phyloP scores from a whole-genome alignment of 2,888 invertebrate genomes.

The Hermodice carunculata region DNA sequence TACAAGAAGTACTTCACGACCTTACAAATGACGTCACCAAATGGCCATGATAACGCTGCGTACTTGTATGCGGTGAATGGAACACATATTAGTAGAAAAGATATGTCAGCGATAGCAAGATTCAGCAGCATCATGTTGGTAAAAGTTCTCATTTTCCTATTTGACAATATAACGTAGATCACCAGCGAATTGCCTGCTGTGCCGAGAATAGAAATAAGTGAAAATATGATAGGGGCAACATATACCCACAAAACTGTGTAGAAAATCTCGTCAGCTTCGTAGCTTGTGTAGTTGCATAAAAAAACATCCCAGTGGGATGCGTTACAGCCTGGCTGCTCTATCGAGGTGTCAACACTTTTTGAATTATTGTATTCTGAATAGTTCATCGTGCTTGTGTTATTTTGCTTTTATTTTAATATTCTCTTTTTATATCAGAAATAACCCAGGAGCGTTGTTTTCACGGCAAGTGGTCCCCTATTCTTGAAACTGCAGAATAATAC shows the following conservation, averaged over 20 bases:
- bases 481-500: too few relatives aligned
- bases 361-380: too few relatives aligned
- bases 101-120: constrained; percentile 42
- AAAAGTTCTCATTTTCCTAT: constrained; percentile 29
- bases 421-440: too few relatives aligned
- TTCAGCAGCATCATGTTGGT: constrained; percentile 38
- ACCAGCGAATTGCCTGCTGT: constrained; percentile 36
- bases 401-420: too few relatives aligned
- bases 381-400: too few relatives aligned
- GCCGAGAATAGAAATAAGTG: constrained; percentile 31
- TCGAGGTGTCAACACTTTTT: too few relatives aligned
- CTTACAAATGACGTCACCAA: constrained; percentile 33
- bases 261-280: constrained; percentile 14
- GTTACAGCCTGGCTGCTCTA: too few relatives aligned
- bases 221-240: constrained; percentile 29
- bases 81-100: constrained; percentile 39
- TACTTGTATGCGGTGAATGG: constrained; percentile 39
- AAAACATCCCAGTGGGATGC: too few relatives aligned
- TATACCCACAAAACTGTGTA: constrained; percentile 15
- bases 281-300: too few relatives aligned
- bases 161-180: constrained; percentile 39
- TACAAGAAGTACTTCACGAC: constrained; percentile 37
- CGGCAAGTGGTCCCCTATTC: too few relatives aligned
- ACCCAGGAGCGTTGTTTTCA: too few relatives aligned
- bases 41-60: constrained; percentile 15